Evolutionary conservation across 2,888 invertebrate genomes (phyloP), one percentile per base, ranked within the genome.

Genomic region (Melinopterus prodromus): DNA sequence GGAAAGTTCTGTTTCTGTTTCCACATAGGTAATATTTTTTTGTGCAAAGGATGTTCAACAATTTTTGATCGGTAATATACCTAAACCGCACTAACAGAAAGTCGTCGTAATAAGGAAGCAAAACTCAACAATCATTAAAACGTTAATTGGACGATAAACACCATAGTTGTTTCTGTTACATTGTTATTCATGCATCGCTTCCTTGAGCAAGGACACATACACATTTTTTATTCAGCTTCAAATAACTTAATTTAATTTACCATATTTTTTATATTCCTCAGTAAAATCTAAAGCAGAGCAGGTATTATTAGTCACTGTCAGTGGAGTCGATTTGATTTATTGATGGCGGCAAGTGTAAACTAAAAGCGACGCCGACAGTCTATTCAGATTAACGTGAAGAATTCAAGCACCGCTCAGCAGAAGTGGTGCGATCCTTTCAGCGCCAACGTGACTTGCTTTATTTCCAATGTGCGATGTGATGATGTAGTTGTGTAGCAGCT

Each of bases 301-400:
- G 12, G 53, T 9, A 4, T 53, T 3, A 53, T 53, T 53, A 53
- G 53, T 53, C 53, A 53, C 53, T 53, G 53, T 53, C 53, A 53
- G 53, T 53, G 53, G 53, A 53, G 53, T 53, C 53, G 53, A 53
- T 53, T 53, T 53, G 53, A 53, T 53, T 53, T 53, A 53, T 53
- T 53, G 53, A 53, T 12, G 53, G 53, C 53, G 53, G 53, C 53
- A 53, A 53, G 53, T 53, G 53, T 53, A 53, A 53, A 53, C 53
- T 53, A 53, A 53, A 53, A 12, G 12, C 53, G 12, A 53, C 53
- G 12, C 53, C 53, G 53, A 53, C 53, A 53, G 9, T 53, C 53
- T 53, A 53, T 53, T 53, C 53, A 53, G 53, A 53, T 53, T 53
- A 53, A 9, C 53, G 53, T 53, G 53, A 53, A 9, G 53, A 53